Percentiles rank a stretch among this genome's conserved stretches.
phyloP scores from a whole-genome alignment of 2,113 vertebrate species.

The Telmatochromis bifrenatus region DNA sequence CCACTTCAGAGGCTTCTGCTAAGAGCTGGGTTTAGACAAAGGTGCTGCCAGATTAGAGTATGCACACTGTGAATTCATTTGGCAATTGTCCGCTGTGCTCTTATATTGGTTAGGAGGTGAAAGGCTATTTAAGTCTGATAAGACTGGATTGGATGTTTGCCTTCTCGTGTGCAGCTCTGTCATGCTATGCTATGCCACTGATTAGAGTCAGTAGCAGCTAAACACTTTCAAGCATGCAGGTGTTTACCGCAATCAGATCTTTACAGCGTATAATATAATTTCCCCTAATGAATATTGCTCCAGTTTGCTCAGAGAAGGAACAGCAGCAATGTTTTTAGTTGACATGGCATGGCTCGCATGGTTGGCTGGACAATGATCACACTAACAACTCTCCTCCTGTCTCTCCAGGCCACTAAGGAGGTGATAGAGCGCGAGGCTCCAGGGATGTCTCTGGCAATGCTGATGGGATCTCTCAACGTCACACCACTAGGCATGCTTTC shows the following conservation, averaged over 20 bases:
- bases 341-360: background rate
- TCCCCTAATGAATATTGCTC: background rate
- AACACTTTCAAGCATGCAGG: background rate
- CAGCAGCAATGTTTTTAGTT: background rate
- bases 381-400: background rate
- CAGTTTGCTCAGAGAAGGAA: background rate
- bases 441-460: conserved; percentile 98
- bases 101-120: background rate
- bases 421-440: conserved; percentile 98
- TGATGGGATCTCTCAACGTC: conserved; percentile 99
- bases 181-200: background rate
- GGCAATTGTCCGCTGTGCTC: background rate
- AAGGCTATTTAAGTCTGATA: background rate
- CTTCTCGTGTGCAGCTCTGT: background rate
- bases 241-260: background rate
- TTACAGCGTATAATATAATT: background rate
- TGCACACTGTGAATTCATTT: background rate
- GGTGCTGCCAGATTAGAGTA: background rate
- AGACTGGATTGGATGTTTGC: background rate
- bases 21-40: background rate
- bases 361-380: background rate
- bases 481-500: conserved; percentile 98
- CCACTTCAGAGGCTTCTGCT: background rate
- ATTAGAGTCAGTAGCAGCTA: background rate
- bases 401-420: conserved; percentile 92